Conservation (phyloP, 2,797 vertebrate species). For the Falco naumanni region DNA sequence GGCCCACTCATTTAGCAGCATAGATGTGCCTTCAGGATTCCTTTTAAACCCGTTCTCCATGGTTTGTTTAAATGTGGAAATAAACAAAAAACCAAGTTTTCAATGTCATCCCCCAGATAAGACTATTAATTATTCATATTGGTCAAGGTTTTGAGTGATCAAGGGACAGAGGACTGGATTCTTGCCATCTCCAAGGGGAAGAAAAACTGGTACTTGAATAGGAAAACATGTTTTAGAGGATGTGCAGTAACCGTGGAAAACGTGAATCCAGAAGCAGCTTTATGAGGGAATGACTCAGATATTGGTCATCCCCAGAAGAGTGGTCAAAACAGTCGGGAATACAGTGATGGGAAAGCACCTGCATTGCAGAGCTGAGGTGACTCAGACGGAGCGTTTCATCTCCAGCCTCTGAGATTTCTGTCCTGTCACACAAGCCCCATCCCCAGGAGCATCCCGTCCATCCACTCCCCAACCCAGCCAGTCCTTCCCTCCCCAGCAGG, state of each 20-base stretch:
- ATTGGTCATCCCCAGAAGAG: slow-evolving; percentile 15
- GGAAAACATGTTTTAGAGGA: background rate
- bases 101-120: background rate
- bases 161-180: background rate
- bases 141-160: background rate
- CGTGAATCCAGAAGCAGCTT: background rate
- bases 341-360: background rate
- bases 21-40: background rate
- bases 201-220: background rate
- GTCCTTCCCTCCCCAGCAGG: background rate
- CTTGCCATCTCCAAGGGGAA: background rate
- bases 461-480: background rate
- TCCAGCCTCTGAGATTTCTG: background rate
- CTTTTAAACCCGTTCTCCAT: background rate
- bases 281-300: slow-evolving; percentile 33
- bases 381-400: background rate
- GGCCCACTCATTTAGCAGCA: background rate
- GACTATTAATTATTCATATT: background rate
- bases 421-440: background rate
- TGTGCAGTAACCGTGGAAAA: background rate
- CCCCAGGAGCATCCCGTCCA: background rate
- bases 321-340: background rate
- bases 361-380: slow-evolving; percentile 28
- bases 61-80: background rate
- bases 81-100: background rate